phyloP scores from a whole-genome alignment of 2,113 vertebrate species.

The Electrona antarctica region DNA sequence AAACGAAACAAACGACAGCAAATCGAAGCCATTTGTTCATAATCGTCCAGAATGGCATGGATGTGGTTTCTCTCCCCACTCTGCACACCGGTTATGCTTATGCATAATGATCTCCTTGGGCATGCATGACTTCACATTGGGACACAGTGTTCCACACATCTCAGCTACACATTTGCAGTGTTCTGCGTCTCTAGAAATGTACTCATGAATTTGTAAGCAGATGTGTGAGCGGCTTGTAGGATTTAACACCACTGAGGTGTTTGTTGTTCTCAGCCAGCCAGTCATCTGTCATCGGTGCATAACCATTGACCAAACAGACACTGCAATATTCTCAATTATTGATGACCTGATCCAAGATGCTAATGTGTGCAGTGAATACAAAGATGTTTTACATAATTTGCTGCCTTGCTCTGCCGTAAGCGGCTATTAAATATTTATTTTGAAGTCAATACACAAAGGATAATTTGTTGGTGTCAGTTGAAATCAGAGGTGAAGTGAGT shows the following conservation, averaged over 20 bases:
- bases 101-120: slow-evolving; percentile 46
- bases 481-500: slow-evolving; percentile 1
- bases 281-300: slow-evolving; percentile 5
- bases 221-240: slow-evolving; percentile 3
- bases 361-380: slow-evolving; percentile 38
- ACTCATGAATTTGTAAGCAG: slow-evolving; percentile 57
- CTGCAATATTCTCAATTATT: slow-evolving; percentile 62
- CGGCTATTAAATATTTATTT: slow-evolving; percentile 57
- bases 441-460: slow-evolving; percentile 9
- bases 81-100: slow-evolving; percentile 17
- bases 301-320: slow-evolving; percentile 20
- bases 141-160: slow-evolving; percentile 34
- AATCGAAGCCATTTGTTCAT: background rate
- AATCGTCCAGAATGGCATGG: slow-evolving; percentile 6
- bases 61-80: slow-evolving; percentile 29
- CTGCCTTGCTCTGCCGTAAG: slow-evolving; percentile 42
- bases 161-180: slow-evolving; percentile 35
- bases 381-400: slow-evolving; percentile 68
- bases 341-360: slow-evolving; percentile 47
- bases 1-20: background rate
- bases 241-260: slow-evolving; percentile 35
- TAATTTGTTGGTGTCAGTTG: slow-evolving; percentile 26
- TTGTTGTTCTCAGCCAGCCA: slow-evolving; percentile 10
- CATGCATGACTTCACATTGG: slow-evolving; percentile 64
- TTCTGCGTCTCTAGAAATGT: slow-evolving; percentile 32